These are phyloP conservation scores for Fabriciana adippe DNA, from an alignment of 2,888 invertebrate genomes.

Conservation along the genomic window DNA sequence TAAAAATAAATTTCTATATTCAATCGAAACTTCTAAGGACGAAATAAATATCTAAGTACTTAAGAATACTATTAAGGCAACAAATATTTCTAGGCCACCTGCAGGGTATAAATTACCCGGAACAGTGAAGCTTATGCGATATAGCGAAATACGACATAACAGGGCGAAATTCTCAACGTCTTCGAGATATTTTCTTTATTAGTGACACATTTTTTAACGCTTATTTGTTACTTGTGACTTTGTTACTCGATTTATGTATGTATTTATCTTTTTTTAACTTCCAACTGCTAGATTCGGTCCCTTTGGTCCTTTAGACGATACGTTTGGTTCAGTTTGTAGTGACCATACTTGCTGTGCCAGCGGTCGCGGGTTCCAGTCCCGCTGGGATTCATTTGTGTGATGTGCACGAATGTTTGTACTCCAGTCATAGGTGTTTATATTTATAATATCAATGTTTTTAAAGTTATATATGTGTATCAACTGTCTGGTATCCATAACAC, in stretches of 20 bases:
- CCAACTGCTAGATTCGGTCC: too few species aligned
- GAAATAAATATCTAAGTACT: slow-evolving; percentile 14
- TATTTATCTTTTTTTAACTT: too few species aligned
- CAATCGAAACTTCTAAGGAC: not conserved
- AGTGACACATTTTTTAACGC: slow-evolving; percentile 13
- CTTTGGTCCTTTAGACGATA: too few species aligned
- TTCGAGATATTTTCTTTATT: slow-evolving; percentile 18
- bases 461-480: too few species aligned
- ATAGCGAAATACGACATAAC: slow-evolving; percentile 28
- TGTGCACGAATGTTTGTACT: too few species aligned
- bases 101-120: slow-evolving; percentile 61
- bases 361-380: too few species aligned
- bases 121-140: slow-evolving; percentile 37
- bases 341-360: too few species aligned
- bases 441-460: too few species aligned
- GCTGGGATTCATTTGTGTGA: too few species aligned
- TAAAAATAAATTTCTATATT: slow-evolving; percentile 2
- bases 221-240: not conserved
- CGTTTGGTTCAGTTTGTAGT: too few species aligned
- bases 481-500: too few species aligned
- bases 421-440: too few species aligned
- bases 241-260: not conserved
- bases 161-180: slow-evolving; percentile 16
- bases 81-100: slow-evolving; percentile 47
- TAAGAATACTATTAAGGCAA: slow-evolving; percentile 20